Percentiles rank a stretch among this genome's conserved stretches.
Evolutionary conservation across 2,113 vertebrate species (phyloP).

Genomic region (Grantiella picta): DNA sequence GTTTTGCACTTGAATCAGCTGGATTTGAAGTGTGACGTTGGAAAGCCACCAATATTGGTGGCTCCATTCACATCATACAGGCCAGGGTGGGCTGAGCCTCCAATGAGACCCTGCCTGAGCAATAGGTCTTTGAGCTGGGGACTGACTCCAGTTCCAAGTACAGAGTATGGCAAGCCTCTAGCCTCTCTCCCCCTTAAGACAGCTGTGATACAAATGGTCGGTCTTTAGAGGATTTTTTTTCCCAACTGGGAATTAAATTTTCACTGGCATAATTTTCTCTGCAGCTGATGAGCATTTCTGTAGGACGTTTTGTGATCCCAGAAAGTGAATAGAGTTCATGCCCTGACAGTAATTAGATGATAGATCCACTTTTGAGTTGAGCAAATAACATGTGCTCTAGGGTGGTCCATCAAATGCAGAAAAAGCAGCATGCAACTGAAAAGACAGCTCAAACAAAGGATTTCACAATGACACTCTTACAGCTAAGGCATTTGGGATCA

Average conservation of each 20-base stretch:
- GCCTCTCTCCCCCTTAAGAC: background rate
- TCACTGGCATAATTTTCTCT: background rate
- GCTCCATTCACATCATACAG: background rate
- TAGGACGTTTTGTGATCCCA: background rate
- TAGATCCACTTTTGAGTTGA: background rate
- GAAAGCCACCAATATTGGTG: background rate
- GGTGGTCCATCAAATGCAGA: background rate
- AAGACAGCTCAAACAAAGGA: background rate
- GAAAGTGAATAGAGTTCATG: background rate
- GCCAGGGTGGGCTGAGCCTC: background rate
- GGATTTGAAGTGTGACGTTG: background rate
- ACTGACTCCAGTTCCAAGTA: background rate
- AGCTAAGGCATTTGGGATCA: background rate
- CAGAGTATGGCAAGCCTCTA: background rate
- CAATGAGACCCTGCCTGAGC: background rate
- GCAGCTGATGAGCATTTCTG: background rate
- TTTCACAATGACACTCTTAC: slow-evolving; percentile 21
- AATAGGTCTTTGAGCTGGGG: background rate
- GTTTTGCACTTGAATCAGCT: background rate
- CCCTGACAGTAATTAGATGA: background rate
- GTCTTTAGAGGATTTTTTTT: background rate
- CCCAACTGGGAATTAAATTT: background rate
- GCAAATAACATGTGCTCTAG: background rate
- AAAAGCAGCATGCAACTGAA: background rate
- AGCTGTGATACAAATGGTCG: background rate